Conservation (phyloP, 2,888 invertebrate species). For the Encarsia formosa region DNA sequence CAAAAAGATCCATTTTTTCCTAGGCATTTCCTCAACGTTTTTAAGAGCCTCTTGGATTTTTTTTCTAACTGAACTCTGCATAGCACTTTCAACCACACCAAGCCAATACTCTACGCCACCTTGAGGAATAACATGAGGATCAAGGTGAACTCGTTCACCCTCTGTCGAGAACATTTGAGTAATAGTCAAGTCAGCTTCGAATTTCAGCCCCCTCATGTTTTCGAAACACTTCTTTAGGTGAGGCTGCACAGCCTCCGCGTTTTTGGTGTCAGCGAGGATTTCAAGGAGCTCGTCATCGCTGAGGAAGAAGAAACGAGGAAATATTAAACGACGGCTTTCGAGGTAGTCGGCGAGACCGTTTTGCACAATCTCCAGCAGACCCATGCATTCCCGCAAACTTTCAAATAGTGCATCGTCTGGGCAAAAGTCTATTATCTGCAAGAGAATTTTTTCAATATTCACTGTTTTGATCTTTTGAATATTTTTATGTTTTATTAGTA, state of each 20-base stretch:
- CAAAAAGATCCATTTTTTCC: conserved; percentile 66
- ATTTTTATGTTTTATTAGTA: too few relatives aligned
- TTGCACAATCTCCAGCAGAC: conserved; percentile 67
- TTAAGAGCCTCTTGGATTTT: conserved; percentile 51
- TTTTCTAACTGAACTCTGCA: conserved; percentile 58
- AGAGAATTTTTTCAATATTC: too few relatives aligned
- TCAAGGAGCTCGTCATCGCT: conserved; percentile 80
- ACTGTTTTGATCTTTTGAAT: too few relatives aligned
- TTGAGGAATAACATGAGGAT: conserved; percentile 63
- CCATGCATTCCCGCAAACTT: conserved; percentile 66
- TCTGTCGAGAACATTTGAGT: conserved; percentile 74
- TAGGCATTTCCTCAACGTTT: conserved; percentile 47
- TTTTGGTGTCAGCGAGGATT: conserved; percentile 74
- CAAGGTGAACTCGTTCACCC: conserved; percentile 67
- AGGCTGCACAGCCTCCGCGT: conserved; percentile 74
- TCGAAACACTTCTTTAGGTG: conserved; percentile 82
- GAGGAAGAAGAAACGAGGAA: conserved; percentile 77
- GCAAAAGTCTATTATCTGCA: conserved; percentile 62
- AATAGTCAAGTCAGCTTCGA: conserved; percentile 66
- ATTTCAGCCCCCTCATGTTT: conserved; percentile 68
- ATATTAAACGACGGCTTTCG: conserved; percentile 69
- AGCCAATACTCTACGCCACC: conserved; percentile 78
- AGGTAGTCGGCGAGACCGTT: conserved; percentile 75
- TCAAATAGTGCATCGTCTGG: conserved; percentile 65
- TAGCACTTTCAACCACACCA: conserved; percentile 63